These are phyloP conservation scores for Tupaia chinensis DNA, from an alignment of 2,113 vertebrate species.

Conservation along the genomic window DNA sequence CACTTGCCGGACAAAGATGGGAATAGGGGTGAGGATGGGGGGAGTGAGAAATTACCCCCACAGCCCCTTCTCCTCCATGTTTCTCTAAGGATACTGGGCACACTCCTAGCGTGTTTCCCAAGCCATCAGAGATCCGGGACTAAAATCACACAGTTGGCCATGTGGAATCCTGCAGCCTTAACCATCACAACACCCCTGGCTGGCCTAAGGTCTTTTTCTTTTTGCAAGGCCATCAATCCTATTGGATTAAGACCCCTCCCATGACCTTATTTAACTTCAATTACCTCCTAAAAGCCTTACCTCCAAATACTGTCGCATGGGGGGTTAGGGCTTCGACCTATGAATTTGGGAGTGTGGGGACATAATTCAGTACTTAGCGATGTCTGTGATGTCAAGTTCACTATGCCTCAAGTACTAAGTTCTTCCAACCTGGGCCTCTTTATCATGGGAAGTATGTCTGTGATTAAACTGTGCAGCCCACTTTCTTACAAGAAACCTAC, in stretches of 20 bases:
- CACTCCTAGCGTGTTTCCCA: too few species aligned
- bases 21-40: too few species aligned
- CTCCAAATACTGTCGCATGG: neutral
- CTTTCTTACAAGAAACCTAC: slow-evolving; percentile 36
- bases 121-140: too few species aligned
- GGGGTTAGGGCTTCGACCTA: neutral
- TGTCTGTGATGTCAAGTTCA: neutral
- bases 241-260: neutral
- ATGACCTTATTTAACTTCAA: slow-evolving; percentile 5
- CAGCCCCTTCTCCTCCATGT: too few species aligned
- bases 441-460: neutral
- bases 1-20: too few species aligned
- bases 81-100: too few species aligned
- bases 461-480: neutral
- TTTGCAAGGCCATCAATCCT: neutral
- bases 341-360: neutral
- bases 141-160: too few species aligned
- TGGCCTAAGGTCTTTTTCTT: neutral
- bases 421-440: neutral
- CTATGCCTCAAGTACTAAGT: neutral
- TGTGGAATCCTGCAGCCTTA: too few species aligned
- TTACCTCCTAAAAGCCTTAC: neutral
- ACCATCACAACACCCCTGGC: too few species aligned
- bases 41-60: too few species aligned
- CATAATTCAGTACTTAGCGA: neutral